Conservation (phyloP, 2,797 vertebrate genomes). For the Myiotriccus ornatus region DNA sequence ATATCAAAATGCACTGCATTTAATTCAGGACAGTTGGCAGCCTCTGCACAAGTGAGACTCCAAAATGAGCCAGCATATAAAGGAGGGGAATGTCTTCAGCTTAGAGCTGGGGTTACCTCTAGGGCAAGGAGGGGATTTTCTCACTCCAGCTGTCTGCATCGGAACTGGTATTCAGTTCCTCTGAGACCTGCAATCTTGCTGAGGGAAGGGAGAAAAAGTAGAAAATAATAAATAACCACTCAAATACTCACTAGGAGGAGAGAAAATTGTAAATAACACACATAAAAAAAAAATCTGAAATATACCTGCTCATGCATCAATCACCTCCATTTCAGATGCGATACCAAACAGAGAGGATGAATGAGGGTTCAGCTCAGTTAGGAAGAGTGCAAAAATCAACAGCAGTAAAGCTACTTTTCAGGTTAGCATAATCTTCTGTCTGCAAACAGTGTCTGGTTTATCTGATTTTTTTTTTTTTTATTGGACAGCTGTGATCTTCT, state of each 20-base stretch:
- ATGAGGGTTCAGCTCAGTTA: background rate
- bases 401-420: constrained; percentile 18
- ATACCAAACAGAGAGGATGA: constrained; percentile 9
- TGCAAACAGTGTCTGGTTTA: constrained; percentile 62
- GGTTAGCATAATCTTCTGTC: constrained; percentile 41
- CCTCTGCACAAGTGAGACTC: constrained; percentile 64
- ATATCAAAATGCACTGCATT: constrained; percentile 40
- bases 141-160: constrained; percentile 42
- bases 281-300: background rate
- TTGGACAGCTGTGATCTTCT: constrained; percentile 76
- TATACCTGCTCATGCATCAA: background rate
- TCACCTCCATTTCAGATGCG: background rate
- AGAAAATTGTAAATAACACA: background rate
- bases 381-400: constrained; percentile 27
- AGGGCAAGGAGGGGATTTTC: constrained; percentile 10
- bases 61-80: constrained; percentile 52
- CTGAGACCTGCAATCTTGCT: background rate
- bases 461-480: constrained; percentile 64
- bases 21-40: constrained; percentile 73
- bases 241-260: background rate
- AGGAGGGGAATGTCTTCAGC: constrained; percentile 22
- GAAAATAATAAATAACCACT: background rate
- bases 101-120: constrained; percentile 27
- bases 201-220: fast-evolving
- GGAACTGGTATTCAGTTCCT: background rate